These are phyloP conservation scores for Asobara japonica DNA, from an alignment of 1,140 invertebrate genomes.

Conservation along the genomic window DNA sequence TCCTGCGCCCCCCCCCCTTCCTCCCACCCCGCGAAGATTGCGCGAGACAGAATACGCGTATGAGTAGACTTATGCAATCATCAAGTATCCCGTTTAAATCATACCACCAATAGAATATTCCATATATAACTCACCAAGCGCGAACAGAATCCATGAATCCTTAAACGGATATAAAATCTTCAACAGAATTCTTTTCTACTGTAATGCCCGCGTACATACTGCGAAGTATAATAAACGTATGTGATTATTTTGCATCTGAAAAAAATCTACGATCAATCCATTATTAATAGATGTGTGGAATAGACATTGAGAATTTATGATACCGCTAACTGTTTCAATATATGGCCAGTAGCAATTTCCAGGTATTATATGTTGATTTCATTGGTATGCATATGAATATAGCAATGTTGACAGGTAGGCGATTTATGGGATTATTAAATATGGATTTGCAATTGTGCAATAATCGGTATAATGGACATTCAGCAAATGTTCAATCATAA, in stretches of 20 bases:
- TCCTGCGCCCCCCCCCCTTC: background rate
- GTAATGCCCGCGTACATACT: background rate
- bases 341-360: constrained; percentile 10
- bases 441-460: background rate
- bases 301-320: constrained; percentile 19
- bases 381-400: constrained; percentile 9
- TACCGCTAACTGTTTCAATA: background rate
- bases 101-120: constrained; percentile 23
- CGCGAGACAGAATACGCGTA: constrained; percentile 14
- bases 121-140: background rate
- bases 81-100: constrained; percentile 29
- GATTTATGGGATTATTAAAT: background rate
- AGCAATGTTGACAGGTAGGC: background rate
- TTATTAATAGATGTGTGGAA: constrained; percentile 20
- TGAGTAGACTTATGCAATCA: constrained; percentile 28
- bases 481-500: background rate
- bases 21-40: background rate
- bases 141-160: constrained; percentile 28
- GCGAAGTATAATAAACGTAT: constrained; percentile 4
- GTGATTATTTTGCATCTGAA: constrained; percentile 7
- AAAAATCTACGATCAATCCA: constrained; percentile 17
- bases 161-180: constrained; percentile 20
- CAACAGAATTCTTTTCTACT: background rate
- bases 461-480: background rate
- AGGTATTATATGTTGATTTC: background rate